Evolutionary conservation across 2,113 vertebrate species (phyloP), one percentile per base, ranked within the genome.

Genomic region (Centropus unirufus): DNA sequence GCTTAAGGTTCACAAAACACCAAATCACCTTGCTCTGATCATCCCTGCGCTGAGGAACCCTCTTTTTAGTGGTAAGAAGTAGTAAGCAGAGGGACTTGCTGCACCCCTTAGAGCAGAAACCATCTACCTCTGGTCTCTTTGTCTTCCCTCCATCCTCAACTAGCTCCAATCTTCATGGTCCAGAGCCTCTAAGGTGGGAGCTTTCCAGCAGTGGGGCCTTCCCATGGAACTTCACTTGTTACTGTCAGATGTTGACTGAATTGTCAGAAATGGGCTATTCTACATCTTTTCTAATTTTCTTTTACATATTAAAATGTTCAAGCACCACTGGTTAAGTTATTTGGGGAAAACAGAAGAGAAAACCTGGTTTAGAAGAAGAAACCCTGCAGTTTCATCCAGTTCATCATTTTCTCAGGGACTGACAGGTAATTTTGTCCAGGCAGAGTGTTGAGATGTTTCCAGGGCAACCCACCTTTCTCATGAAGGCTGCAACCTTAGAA

Each of bases 391-490:
- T 77, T 82, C 70, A 26, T 12, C 75, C 66, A 39, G 81, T 85
- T 88, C 61, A 42, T 88, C 49, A 40, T 82, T 74, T 69, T 46
- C 70, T 61, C 42, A 17, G 57, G 70, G 59, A 57, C 57, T 86
- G 92, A 62, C 70, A 89, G 70, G 61, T 79, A 70, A 94, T 92
- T 91, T 92, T n/a, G 87, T 74, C 83, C 80, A 85, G 57, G 52
- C 51, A 16, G 64, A 81, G 57, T 5, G 20, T 4, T 66, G 62
- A 78, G 70, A 86, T 34, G 92, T 96, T 96, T 80, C 80, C 83
- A 91, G 66, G 87, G 92, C 80, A 96, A 94, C 87, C 85, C 76
- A 74, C 87, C 87, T 92, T 82, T 70, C 70, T 46, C 32, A 9
- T 14, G 70, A 64, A 83, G 47, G n/a, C 66, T 85, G 80, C 61